Percentiles rank a stretch among this genome's conserved stretches.
phyloP scores from a whole-genome alignment of 2,797 vertebrate genomes.

The Erethizon dorsatum region DNA sequence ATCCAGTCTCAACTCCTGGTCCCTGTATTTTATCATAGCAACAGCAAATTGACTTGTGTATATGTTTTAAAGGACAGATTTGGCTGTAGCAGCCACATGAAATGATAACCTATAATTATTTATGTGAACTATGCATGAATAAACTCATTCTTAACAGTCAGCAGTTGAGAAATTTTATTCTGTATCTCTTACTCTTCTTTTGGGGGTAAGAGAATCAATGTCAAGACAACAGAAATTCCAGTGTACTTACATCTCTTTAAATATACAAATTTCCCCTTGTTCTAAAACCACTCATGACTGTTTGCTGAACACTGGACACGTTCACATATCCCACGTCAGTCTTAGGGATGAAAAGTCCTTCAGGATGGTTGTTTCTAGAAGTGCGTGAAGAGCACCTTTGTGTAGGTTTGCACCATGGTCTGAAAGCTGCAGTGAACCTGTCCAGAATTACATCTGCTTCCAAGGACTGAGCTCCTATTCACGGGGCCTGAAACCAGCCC shows the following conservation, averaged over 20 bases:
- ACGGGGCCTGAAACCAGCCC: background rate
- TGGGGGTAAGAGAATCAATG: background rate
- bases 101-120: background rate
- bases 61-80: background rate
- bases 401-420: background rate
- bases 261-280: background rate
- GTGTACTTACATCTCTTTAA: background rate
- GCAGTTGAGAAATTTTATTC: background rate
- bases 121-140: background rate
- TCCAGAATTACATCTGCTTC: background rate
- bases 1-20: background rate
- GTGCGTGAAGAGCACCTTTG: background rate
- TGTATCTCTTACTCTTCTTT: background rate
- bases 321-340: background rate
- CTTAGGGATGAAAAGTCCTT: background rate
- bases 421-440: background rate
- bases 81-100: background rate
- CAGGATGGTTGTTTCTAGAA: background rate
- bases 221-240: background rate
- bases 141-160: background rate
- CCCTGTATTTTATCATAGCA: background rate
- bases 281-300: background rate
- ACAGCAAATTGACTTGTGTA: background rate
- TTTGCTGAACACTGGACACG: background rate
- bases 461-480: background rate